These are phyloP conservation scores for Cossypha dichroa DNA, from an alignment of 2,797 vertebrate species.

Conservation along the genomic window DNA sequence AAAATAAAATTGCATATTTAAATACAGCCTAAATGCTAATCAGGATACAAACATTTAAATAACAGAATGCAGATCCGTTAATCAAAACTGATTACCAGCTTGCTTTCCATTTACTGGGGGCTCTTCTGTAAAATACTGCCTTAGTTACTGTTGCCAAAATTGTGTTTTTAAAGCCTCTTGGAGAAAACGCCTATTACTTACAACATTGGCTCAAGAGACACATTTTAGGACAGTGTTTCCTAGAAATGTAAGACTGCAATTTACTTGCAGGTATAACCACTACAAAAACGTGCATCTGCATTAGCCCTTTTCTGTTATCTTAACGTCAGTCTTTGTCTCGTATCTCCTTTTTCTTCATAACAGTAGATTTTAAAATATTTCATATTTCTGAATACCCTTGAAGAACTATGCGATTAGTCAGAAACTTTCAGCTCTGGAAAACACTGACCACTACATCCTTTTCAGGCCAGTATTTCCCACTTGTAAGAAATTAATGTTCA, in stretches of 20 bases:
- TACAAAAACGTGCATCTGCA: background rate
- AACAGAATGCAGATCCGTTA: conserved; percentile 9
- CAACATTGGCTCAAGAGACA: conserved; percentile 5
- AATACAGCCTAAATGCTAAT: background rate
- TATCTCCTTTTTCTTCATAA: background rate
- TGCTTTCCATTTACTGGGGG: conserved; percentile 11
- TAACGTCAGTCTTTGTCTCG: background rate
- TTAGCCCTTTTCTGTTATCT: background rate
- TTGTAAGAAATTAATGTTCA: background rate
- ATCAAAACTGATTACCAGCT: conserved; percentile 41
- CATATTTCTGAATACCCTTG: background rate
- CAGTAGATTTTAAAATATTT: background rate
- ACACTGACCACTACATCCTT: background rate
- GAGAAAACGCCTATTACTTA: conserved; percentile 67
- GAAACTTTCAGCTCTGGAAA: background rate
- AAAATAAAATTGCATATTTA: background rate
- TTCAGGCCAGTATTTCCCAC: background rate
- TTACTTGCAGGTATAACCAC: background rate
- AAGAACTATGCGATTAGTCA: background rate
- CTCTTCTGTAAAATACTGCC: conserved; percentile 61
- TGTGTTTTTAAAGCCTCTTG: conserved; percentile 71
- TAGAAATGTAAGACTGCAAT: background rate
- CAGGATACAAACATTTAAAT: conserved; percentile 19
- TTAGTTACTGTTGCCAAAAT: conserved; percentile 87
- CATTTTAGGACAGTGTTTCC: background rate